Conservation (phyloP, 64 coral and sea anemone species). For the Actinia equina region DNA sequence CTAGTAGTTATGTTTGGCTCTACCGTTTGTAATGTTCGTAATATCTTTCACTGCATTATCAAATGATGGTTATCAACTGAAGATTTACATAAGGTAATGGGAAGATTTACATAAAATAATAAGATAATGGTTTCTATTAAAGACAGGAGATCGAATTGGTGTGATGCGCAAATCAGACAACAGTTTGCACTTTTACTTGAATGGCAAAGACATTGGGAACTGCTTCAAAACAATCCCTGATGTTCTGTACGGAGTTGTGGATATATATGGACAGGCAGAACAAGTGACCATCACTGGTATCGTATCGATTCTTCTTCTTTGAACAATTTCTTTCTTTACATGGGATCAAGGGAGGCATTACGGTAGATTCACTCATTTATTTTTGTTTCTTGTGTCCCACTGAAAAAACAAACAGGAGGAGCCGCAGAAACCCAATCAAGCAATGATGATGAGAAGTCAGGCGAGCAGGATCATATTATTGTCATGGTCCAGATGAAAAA, state of each 20-base stretch:
- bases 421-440: slow-evolving; percentile 40
- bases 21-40: no score
- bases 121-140: neutral
- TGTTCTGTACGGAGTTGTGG: slow-evolving; percentile 65
- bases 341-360: no score
- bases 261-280: slow-evolving; percentile 62
- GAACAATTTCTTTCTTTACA: no score
- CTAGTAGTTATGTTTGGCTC: no score
- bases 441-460: slow-evolving; percentile 10
- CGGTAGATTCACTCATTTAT: neutral
- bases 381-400: neutral
- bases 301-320: no score
- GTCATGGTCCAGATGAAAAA: slow-evolving; percentile 70
- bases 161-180: slow-evolving; percentile 70
- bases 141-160: slow-evolving; percentile 66
- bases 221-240: slow-evolving; percentile 48
- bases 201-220: slow-evolving; percentile 60
- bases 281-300: slow-evolving; percentile 73
- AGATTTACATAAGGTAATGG: no score
- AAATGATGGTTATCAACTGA: no score
- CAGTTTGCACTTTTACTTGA: slow-evolving; percentile 71
- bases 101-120: no score
- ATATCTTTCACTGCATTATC: no score
- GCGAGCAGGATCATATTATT: slow-evolving; percentile 26
- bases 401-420: slow-evolving; percentile 5